phyloP scores from a whole-genome alignment of 2,113 vertebrate genomes.

The Datnioides undecimradiatus region DNA sequence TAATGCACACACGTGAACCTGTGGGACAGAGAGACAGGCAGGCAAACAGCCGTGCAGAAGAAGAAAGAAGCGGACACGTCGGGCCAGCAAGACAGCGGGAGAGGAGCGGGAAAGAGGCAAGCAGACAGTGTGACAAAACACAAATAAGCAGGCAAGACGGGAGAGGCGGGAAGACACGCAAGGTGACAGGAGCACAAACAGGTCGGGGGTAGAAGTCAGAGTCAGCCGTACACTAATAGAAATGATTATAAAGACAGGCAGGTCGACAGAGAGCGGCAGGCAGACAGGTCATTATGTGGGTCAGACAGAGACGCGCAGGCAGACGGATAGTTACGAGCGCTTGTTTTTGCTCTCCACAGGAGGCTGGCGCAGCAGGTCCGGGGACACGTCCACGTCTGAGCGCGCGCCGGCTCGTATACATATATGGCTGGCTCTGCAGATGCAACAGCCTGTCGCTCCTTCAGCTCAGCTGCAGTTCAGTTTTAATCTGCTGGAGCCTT shows the following conservation, averaged over 20 bases:
- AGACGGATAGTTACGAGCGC: slow-evolving; percentile 52
- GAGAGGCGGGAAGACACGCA: slow-evolving; percentile 21
- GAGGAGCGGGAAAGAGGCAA: slow-evolving; percentile 12
- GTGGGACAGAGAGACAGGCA: background rate
- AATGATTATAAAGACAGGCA: slow-evolving; percentile 40
- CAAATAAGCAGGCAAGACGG: slow-evolving; percentile 28
- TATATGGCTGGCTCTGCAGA: no score
- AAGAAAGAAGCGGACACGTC: background rate
- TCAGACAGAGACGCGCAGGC: slow-evolving; percentile 37
- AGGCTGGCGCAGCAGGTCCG: slow-evolving; percentile 54
- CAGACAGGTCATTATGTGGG: slow-evolving; percentile 47
- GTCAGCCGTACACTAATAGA: slow-evolving; percentile 16
- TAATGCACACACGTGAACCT: slow-evolving; percentile 20
- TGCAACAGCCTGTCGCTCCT: no score
- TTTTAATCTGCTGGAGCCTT: no score
- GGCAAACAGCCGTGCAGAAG: slow-evolving; percentile 9
- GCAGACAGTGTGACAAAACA: slow-evolving; percentile 27
- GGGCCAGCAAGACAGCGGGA: background rate
- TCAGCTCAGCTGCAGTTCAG: no score
- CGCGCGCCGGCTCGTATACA: background rate
- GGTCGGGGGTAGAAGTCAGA: slow-evolving; percentile 40
- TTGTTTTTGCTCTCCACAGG: slow-evolving; percentile 72
- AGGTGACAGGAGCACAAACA: slow-evolving; percentile 50
- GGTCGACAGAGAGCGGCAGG: slow-evolving; percentile 4
- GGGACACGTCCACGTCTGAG: background rate